These are phyloP conservation scores for Cairina moschata DNA, from an alignment of 2,113 vertebrate genomes.

Conservation along the genomic window DNA sequence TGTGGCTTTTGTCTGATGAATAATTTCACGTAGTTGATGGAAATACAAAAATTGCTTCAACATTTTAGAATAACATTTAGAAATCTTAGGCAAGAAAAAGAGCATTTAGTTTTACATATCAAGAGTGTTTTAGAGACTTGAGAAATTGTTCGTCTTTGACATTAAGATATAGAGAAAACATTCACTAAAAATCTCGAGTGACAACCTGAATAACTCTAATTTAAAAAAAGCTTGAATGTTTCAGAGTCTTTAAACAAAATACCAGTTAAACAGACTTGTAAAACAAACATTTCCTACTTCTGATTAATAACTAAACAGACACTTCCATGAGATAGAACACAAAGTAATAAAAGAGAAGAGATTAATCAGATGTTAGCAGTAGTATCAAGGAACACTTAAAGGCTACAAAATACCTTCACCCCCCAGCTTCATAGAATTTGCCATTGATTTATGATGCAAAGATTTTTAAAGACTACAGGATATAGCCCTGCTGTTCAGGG, in stretches of 20 bases:
- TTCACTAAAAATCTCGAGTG: neutral
- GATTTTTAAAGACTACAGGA: neutral
- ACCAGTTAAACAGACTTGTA: neutral
- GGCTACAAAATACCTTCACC: neutral
- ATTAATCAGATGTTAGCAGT: neutral
- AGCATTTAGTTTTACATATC: neutral
- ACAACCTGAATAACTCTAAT: neutral
- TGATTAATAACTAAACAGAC: neutral
- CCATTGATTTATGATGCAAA: neutral
- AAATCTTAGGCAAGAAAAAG: neutral
- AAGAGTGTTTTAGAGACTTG: neutral
- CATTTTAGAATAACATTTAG: neutral
- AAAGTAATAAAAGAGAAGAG: neutral
- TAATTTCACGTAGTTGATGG: neutral
- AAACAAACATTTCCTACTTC: neutral
- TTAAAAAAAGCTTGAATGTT: too few species aligned
- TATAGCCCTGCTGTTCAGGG: neutral
- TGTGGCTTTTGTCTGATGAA: neutral
- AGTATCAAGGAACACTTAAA: neutral
- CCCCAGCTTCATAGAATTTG: neutral
- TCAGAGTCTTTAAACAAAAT: neutral
- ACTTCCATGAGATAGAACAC: neutral
- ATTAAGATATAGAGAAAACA: neutral
- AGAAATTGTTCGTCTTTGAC: neutral
- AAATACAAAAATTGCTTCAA: slow-evolving; percentile 17